These are phyloP conservation scores for Synanthedon vespiformis DNA, from an alignment of 2,888 invertebrate species.

Conservation along the genomic window DNA sequence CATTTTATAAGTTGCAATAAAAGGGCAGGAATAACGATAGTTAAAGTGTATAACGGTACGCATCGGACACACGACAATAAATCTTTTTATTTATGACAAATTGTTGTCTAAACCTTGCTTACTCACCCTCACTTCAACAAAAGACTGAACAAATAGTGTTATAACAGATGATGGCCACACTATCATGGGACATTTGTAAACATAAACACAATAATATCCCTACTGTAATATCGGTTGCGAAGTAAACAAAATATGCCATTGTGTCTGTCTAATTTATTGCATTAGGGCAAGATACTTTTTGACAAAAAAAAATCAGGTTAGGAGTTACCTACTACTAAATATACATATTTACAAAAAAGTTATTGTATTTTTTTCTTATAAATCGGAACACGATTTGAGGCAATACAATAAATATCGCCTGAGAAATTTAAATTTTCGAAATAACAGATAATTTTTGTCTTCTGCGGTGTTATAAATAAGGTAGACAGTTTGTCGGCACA, in stretches of 20 bases:
- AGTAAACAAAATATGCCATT: slow-evolving; percentile 51
- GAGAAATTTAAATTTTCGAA: no score
- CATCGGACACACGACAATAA: slow-evolving; percentile 43
- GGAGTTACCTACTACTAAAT: no score
- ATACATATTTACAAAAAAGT: no score
- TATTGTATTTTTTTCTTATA: no score
- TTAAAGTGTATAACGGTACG: slow-evolving; percentile 39
- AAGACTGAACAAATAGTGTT: slow-evolving; percentile 59
- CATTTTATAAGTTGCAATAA: slow-evolving; percentile 63
- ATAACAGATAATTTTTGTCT: no score
- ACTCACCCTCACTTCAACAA: slow-evolving; percentile 48
- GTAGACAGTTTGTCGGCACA: no score
- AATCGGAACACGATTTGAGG: no score
- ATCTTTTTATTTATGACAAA: slow-evolving; percentile 71
- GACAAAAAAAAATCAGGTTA: background rate
- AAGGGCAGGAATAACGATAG: slow-evolving; percentile 59
- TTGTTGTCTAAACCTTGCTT: slow-evolving; percentile 48
- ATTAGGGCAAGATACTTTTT: slow-evolving; percentile 15
- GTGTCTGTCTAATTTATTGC: slow-evolving; percentile 46
- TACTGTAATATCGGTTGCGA: slow-evolving; percentile 37
- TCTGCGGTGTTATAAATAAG: no score
- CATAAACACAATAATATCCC: slow-evolving; percentile 48
- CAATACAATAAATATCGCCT: no score
- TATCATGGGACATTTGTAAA: slow-evolving; percentile 50
- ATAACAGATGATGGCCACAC: slow-evolving; percentile 60